Evolutionary conservation across 1,140 invertebrate species (phyloP).

Genomic region (Sminthurinus signatus): DNA sequence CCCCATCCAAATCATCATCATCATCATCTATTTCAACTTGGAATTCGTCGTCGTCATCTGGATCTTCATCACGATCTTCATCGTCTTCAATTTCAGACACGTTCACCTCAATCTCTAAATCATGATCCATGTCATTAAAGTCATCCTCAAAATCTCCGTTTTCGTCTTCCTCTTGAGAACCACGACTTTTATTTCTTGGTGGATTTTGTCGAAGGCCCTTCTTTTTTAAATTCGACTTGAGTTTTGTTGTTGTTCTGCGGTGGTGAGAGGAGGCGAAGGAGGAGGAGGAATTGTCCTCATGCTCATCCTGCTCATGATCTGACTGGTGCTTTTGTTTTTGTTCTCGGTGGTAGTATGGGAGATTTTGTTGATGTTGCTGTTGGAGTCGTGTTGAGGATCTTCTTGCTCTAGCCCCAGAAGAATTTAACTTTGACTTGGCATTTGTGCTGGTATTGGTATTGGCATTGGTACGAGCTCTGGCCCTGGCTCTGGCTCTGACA

Average conservation of each 20-base stretch:
- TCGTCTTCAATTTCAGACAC: not conserved
- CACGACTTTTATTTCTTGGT: not conserved
- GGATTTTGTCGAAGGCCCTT: too few species aligned
- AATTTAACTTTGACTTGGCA: too few species aligned
- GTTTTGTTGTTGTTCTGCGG: too few species aligned
- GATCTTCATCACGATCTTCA: not conserved
- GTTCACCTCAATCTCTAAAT: not conserved
- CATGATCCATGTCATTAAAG: too few species aligned
- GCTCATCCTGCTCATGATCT: not conserved
- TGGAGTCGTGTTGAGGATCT: constrained; percentile 19
- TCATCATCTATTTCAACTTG: not conserved
- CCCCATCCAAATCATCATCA: not conserved
- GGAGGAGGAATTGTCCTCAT: not conserved
- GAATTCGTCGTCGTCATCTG: not conserved
- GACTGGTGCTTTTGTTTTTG: not conserved
- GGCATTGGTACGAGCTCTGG: not conserved
- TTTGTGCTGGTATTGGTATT: not conserved
- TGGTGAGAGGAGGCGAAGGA: not conserved
- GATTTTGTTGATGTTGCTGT: constrained; percentile 21
- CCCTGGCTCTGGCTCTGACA: not conserved
- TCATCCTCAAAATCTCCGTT: constrained; percentile 1
- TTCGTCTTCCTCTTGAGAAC: not conserved
- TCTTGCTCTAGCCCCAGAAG: not conserved
- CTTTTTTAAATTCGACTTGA: too few species aligned
- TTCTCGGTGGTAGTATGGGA: not conserved